Evolutionary conservation across 2,888 invertebrate genomes (phyloP), one percentile per base, ranked within the genome.

Genomic region (Trichopoda pennipes): DNA sequence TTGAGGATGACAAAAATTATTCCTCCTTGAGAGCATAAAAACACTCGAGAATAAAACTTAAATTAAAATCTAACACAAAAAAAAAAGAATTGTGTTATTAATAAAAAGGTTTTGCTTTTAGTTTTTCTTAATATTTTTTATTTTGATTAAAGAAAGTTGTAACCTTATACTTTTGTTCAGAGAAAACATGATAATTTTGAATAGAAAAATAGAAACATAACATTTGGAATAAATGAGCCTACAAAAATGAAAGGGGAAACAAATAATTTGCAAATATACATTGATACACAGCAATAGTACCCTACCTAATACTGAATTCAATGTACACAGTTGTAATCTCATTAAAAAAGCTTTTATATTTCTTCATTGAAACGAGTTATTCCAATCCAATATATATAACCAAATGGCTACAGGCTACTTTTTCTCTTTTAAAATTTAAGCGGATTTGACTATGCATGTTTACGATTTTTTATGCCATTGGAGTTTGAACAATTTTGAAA

Each of bases 81-180:
- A 72, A n/a, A 66, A 80, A 38, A 17, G 32, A 87, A 88, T 86
- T 89, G 88, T 88, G 89, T 88, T 85, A 88, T 88, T 88, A 87
- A 89, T 6, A 69, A 75, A 77, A 76, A 85, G 68, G 83, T 85
- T 85, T 66, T 56, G 47, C 55, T 72, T 61, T 72, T 44, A 17
- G 32, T 38, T 60, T 58, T 58, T 23, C 23, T 74, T 38, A 53
- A 21, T 53, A 32, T 73, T n/a, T n/a, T 38, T 53, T 28, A 28
- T 28, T 55, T 63, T 76, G 44, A 70, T 76, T 28, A 68, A 60
- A 84, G n/a, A n/a, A 69, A 72, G 63, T 70, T 86, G 85, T 86
- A 86, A 85, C 86, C 81, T 87, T 83, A 84, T 86, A 82, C 60
- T 79, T 83, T 80, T 85, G 63, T 63, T 68, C 63, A 74, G 44